These are phyloP conservation scores for Leptinotarsa peninsularis DNA, from an alignment of 2,888 invertebrate genomes.

Conservation along the genomic window DNA sequence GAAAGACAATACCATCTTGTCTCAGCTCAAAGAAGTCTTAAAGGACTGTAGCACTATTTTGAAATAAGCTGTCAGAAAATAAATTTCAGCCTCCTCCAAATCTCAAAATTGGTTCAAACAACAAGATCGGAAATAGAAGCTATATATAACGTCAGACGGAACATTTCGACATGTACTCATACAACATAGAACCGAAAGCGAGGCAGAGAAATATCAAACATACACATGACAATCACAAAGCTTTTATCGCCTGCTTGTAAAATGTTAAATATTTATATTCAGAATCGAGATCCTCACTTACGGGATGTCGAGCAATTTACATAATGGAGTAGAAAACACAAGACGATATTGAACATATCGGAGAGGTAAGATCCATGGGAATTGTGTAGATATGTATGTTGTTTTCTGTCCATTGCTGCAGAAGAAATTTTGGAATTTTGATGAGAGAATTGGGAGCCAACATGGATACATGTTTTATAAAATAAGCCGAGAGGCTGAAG, in stretches of 20 bases:
- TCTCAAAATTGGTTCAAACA: background rate
- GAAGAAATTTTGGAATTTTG: too few relatives aligned
- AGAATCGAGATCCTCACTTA: constrained; percentile 38
- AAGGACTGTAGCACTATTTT: too few relatives aligned
- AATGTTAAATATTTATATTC: constrained; percentile 54
- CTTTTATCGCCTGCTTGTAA: constrained; percentile 52
- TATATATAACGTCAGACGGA: background rate
- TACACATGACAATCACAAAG: constrained; percentile 48
- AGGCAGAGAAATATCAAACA: constrained; percentile 30
- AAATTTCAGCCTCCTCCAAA: too few relatives aligned
- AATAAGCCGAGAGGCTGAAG: too few relatives aligned
- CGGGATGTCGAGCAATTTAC: constrained; percentile 39
- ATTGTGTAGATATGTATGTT: background rate
- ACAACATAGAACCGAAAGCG: background rate
- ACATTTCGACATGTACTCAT: background rate
- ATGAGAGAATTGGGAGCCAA: too few relatives aligned
- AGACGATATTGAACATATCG: constrained; percentile 26
- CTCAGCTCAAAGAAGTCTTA: too few relatives aligned
- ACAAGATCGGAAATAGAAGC: too few relatives aligned
- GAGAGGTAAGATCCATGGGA: constrained; percentile 22
- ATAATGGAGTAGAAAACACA: constrained; percentile 35
- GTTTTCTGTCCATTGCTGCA: too few relatives aligned
- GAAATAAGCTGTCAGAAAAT: too few relatives aligned
- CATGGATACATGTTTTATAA: too few relatives aligned
- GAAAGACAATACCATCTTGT: too few relatives aligned